Conservation (phyloP, 2,888 invertebrate genomes). For the Agonopterix heracliana region DNA sequence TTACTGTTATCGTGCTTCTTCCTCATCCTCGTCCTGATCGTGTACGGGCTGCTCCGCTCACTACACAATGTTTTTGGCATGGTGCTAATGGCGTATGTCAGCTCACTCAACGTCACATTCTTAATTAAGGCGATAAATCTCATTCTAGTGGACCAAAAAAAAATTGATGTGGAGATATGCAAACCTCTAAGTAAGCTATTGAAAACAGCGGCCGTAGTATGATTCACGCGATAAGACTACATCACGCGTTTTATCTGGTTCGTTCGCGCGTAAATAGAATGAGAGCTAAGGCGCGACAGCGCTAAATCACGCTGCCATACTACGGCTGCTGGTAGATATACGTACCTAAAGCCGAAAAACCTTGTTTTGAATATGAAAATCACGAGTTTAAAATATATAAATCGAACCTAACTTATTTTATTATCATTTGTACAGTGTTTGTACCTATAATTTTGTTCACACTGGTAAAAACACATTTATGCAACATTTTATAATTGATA, state of each 20-base stretch:
- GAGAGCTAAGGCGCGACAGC: too few relatives aligned
- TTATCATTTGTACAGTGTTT: too few relatives aligned
- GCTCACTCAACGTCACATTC: slow-evolving; percentile 2
- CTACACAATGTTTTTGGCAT: slow-evolving; percentile 20
- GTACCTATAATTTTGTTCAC: too few relatives aligned
- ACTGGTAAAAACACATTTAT: too few relatives aligned
- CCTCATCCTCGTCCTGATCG: slow-evolving; percentile 20
- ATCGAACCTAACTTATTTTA: too few relatives aligned
- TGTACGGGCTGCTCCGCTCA: slow-evolving; percentile 18
- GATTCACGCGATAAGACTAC: too few relatives aligned
- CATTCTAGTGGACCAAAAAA: neutral
- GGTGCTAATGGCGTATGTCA: slow-evolving; percentile 22
- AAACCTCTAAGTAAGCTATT: slow-evolving; percentile 9
- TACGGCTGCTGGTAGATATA: neutral
- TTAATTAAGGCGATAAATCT: neutral
- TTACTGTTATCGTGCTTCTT: slow-evolving; percentile 22
- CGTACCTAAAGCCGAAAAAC: too few relatives aligned
- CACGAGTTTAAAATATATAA: neutral
- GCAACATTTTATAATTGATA: too few relatives aligned
- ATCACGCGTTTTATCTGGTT: too few relatives aligned
- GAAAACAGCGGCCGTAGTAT: neutral
- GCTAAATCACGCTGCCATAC: too few relatives aligned
- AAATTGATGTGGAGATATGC: neutral
- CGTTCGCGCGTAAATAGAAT: too few relatives aligned
- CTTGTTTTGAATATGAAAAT: neutral